Evolutionary conservation across 2,113 vertebrate species (phyloP).

Genomic region (Leucopsar rothschildi): DNA sequence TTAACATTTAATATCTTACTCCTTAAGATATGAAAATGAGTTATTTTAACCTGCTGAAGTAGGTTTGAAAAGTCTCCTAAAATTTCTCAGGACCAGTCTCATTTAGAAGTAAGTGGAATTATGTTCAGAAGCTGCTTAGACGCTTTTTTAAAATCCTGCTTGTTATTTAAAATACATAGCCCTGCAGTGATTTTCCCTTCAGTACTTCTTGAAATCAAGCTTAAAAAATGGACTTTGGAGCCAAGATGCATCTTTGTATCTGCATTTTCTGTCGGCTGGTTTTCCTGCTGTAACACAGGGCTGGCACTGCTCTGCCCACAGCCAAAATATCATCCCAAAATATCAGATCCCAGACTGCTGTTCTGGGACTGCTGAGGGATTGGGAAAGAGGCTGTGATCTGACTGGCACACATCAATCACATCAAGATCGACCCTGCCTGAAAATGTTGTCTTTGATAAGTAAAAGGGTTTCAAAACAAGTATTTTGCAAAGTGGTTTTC

Average conservation of each 20-base stretch:
- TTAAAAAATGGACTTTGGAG: neutral
- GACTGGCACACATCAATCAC: neutral
- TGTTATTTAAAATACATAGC: neutral
- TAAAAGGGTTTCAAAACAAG: neutral
- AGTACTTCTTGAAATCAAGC: neutral
- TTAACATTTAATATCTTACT: neutral
- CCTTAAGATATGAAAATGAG: conserved; percentile 10
- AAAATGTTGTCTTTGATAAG: neutral
- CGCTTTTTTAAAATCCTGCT: neutral
- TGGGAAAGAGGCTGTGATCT: neutral
- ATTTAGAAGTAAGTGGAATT: neutral
- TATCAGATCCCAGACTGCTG: neutral
- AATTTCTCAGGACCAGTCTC: neutral
- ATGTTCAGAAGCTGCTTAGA: neutral
- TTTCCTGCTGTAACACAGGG: neutral
- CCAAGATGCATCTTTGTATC: neutral
- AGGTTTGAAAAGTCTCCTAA: neutral
- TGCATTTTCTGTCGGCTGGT: neutral
- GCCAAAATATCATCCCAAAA: neutral
- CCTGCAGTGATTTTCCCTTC: neutral
- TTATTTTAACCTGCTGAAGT: neutral
- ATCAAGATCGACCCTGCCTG: neutral
- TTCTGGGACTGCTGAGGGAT: neutral
- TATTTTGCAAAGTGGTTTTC: neutral
- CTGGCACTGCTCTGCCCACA: neutral